Conservation (phyloP, 2,113 vertebrate genomes). For the Tragelaphus buxtoni region DNA sequence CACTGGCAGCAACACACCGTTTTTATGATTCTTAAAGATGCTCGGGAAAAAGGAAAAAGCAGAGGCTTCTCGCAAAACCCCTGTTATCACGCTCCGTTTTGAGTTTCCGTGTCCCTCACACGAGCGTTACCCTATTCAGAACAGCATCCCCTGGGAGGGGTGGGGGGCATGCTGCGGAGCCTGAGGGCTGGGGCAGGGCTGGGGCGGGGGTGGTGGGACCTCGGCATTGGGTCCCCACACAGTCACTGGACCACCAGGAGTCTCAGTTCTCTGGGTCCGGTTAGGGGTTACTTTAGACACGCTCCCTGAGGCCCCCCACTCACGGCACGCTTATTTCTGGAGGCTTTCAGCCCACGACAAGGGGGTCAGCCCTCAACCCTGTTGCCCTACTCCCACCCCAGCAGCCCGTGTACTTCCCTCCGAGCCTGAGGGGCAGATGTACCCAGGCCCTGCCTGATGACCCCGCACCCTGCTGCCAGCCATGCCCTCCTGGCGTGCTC, state of each 20-base stretch:
- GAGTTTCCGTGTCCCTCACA: accelerated
- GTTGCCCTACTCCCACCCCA: background rate
- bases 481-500: accelerated
- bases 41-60: background rate
- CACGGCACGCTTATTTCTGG: background rate
- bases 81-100: accelerated
- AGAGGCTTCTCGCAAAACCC: accelerated
- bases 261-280: background rate
- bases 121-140: accelerated
- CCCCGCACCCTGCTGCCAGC: background rate
- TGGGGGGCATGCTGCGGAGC: accelerated
- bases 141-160: background rate
- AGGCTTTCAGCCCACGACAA: background rate
- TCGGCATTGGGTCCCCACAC: accelerated
- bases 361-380: background rate
- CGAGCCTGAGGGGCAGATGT: background rate
- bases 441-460: background rate
- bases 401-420: background rate
- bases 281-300: no score
- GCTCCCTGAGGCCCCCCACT: accelerated
- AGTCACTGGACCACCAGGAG: accelerated
- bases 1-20: accelerated
- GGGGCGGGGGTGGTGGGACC: accelerated
- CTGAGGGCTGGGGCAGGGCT: no score
- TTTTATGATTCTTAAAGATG: no score